Evolutionary conservation across 1,140 invertebrate genomes (phyloP).

Genomic region (Cyclina sinensis): DNA sequence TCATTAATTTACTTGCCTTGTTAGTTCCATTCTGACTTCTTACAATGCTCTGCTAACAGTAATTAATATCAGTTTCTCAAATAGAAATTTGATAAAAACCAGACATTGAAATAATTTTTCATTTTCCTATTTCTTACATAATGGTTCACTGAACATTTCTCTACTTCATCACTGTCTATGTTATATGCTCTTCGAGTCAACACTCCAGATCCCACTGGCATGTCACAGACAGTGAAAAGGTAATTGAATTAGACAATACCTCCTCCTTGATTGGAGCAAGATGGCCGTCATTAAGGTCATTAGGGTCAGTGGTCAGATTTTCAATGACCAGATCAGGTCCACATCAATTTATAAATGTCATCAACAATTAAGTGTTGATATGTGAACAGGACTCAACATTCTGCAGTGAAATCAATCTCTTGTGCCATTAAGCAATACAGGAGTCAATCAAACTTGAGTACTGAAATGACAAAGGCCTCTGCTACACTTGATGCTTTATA

Average conservation of each 20-base stretch:
- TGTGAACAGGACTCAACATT: conserved; percentile 22
- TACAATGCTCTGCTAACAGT: not conserved
- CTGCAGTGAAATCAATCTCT: not conserved
- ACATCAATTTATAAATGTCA: conserved; percentile 64
- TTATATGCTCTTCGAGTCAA: not conserved
- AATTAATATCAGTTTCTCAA: conserved; percentile 60
- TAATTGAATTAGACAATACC: conserved; percentile 64
- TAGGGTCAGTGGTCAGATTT: conserved; percentile 31
- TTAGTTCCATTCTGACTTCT: conserved; percentile 43
- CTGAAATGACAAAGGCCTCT: not conserved
- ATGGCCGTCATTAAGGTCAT: conserved; percentile 49
- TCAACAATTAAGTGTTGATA: conserved; percentile 47
- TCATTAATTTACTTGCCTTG: conserved; percentile 58
- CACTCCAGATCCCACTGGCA: conserved; percentile 20
- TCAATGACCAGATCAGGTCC: conserved; percentile 41
- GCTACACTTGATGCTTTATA: not conserved
- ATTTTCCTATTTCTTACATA: conserved; percentile 48
- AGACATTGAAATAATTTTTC: conserved; percentile 61
- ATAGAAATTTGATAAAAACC: conserved; percentile 57
- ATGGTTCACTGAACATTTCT: not conserved
- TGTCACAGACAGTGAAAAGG: conserved; percentile 7
- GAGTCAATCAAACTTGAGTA: not conserved
- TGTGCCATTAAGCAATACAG: conserved; percentile 23
- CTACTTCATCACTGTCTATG: conserved; percentile 37
- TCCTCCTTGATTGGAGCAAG: conserved; percentile 21